Base-by-base conservation (phyloP, 2,888 invertebrate species). In the Lepidonotus clava region DNA sequence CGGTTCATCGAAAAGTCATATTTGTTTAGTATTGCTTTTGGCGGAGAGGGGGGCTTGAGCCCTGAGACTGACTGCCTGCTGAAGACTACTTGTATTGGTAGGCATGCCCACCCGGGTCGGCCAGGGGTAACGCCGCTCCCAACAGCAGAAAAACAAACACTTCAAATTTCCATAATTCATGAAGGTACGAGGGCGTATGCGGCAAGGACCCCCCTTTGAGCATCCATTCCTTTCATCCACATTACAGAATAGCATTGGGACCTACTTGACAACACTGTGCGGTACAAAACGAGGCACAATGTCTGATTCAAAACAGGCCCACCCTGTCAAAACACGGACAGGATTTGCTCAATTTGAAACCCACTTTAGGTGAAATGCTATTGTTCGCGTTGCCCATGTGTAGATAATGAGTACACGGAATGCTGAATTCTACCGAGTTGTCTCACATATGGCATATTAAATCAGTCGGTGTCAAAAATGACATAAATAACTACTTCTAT, bases 1-100 rank as follows among this genome's bases (percentile, higher is more conserved):
- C 5, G 76, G 76, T 76, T 76, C 76, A 76, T 76, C 76, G 76
- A 76, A 76, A 76, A 76, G 76, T 76, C 76, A 76, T 76, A 76
- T 76, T 76, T 76, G 76, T 76, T 76, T 76, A 76, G 76, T 76
- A 76, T 76, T 76, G 76, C 24, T 76, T 76, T 11, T 1, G 40
- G 40, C 36, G n/a, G 38, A 34, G 32, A 76, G 38, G 36, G 51
- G 21, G 76, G 21, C 56, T 56, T 8, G 61, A 24, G 61, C 61
- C 61, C 61, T 53, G 36, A 32, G 36, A 40, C 38, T n/a, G 76
- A 40, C 40, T 6, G 38, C 6, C 14, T 24, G 6, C 32, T 11
- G 71, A 14, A 18, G 32, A 21, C 34, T 76, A 40, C 38, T 36
- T 76, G 40, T 76, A 76, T 76, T 21, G 38, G 76, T 38, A 18